Conservation (phyloP, 2,797 vertebrate species). For the Anableps anableps region DNA sequence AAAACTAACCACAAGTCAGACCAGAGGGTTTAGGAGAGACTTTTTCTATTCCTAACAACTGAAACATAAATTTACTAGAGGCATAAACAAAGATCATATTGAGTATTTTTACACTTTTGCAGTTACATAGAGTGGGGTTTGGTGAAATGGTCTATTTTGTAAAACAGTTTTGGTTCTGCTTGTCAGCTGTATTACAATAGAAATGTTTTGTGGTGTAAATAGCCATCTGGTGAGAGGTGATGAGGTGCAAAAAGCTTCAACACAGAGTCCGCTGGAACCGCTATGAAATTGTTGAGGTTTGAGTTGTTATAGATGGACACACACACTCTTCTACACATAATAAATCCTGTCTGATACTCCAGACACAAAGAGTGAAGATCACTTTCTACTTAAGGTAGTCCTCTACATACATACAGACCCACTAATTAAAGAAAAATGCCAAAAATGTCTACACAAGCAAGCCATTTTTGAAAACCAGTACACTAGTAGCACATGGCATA, state of each 20-base stretch:
- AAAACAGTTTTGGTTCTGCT: background rate
- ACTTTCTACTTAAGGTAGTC: background rate
- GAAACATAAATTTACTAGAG: background rate
- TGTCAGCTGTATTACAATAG: background rate
- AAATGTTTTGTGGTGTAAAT: constrained; percentile 2
- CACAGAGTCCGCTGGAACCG: background rate
- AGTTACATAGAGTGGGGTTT: background rate
- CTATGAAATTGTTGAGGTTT: background rate
- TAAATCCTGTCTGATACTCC: background rate
- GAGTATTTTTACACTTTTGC: background rate
- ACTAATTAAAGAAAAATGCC: background rate
- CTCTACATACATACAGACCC: too few species aligned
- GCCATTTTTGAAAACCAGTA: background rate
- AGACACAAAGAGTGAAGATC: background rate
- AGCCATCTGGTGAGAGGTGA: background rate
- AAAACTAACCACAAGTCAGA: background rate
- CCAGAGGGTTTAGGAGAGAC: background rate
- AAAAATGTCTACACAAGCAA: background rate
- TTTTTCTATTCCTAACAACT: background rate
- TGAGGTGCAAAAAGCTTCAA: background rate
- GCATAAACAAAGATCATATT: background rate
- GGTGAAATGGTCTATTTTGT: background rate
- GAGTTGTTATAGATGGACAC: background rate
- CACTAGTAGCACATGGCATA: background rate
- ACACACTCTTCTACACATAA: background rate